Evolutionary conservation across 2,113 vertebrate species (phyloP), one percentile per base, ranked within the genome.

Genomic region (Mandrillus leucophaeus): DNA sequence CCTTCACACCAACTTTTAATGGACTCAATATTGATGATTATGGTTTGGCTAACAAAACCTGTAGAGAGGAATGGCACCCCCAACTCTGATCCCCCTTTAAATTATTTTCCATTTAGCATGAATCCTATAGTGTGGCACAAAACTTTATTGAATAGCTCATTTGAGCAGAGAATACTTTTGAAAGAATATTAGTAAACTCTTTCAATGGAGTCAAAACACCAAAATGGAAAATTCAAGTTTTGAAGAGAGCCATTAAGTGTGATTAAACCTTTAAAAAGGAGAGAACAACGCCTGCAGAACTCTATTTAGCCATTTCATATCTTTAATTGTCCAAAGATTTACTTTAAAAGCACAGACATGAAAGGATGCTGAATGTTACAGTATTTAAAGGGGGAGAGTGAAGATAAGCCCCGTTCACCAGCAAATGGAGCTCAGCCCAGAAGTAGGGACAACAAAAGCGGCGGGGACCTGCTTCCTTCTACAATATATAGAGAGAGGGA

Each of bases 321-420:
- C 98, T 99, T 99, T 99, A 99, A 98, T 99, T 98, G 98, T 98
- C 98, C 98, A 98, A 99, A 99, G 98, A 99, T 98, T 99, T 99
- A 98, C 99, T 99, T 99, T 99, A 99, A 99, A 99, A 99, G 99
- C 99, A 98, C 96, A 98, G 97, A 97, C 98, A 98, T 99, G 98
- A 99, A 99, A 99, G 98, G 98, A 98, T 93, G 97, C 97, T 98
- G 98, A 99, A 98, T 98, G 98, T 98, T 98, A 96, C 93, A 97
- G 98, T 98, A 97, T 99, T 99, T 98, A 98, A 98, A 97, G 97
- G 95, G 97, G 98, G 98, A 96, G 98, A 97, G 97, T 40, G 97
- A 97, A 99, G 98, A 98, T 97, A 98, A 98, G 98, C 97, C 97
- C 98, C 61, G 96, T 96, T 98, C 98, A 95, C 97, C 97, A 98